These are phyloP conservation scores for Trachymyrmex septentrionalis DNA, from an alignment of 1,140 invertebrate genomes.

Conservation along the genomic window DNA sequence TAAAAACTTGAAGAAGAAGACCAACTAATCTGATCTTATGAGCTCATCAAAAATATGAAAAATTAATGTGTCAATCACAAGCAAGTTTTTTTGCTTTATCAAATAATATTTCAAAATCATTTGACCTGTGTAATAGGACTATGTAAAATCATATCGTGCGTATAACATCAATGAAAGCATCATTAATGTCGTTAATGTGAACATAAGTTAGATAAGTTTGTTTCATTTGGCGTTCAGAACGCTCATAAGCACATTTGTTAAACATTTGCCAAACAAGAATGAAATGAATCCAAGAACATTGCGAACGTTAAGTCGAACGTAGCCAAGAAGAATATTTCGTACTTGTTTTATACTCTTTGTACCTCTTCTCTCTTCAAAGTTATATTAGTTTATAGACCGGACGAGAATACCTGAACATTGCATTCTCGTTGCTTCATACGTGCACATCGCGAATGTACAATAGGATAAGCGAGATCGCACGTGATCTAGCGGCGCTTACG, in stretches of 20 bases:
- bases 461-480: conserved; percentile 30
- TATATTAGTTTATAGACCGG: conserved; percentile 10
- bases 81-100: neutral
- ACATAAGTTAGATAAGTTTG: neutral
- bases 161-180: neutral
- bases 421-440: neutral
- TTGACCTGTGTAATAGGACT: neutral
- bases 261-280: too few relatives aligned
- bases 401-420: conserved; percentile 21
- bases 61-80: neutral
- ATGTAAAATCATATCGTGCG: neutral
- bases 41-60: neutral
- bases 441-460: conserved; percentile 8
- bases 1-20: neutral
- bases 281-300: too few relatives aligned
- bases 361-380: neutral
- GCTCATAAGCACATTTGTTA: too few relatives aligned
- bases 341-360: neutral
- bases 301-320: too few relatives aligned
- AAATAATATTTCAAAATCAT: neutral
- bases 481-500: conserved; percentile 26
- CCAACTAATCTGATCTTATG: neutral
- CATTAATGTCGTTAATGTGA: neutral
- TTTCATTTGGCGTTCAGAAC: too few relatives aligned
- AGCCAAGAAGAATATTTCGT: neutral